Percentiles rank a stretch among this genome's conserved stretches.
These are phyloP conservation scores for Spisula subtruncata DNA, from an alignment of 2,888 invertebrate genomes.

Conservation along the genomic window DNA sequence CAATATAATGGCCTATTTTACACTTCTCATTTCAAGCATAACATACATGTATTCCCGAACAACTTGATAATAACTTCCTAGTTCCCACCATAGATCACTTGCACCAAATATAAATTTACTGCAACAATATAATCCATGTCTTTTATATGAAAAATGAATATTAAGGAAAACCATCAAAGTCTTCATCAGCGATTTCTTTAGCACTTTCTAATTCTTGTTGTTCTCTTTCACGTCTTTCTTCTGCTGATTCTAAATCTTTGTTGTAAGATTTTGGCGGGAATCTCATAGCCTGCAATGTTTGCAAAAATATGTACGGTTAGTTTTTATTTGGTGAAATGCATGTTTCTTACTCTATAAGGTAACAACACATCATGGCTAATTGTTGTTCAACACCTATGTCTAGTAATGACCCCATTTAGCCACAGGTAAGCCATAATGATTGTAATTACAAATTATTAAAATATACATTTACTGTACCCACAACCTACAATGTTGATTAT, in stretches of 20 bases:
- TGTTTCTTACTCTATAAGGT: no score
- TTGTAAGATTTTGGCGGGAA: conserved; percentile 99
- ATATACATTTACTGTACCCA: no score
- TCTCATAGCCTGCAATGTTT: conserved; percentile 95
- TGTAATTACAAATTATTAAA: no score
- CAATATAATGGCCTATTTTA: background rate
- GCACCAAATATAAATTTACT: conserved; percentile 21
- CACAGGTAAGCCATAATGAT: no score
- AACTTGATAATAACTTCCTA: background rate
- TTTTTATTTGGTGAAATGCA: no score
- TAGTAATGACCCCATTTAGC: no score
- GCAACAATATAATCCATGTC: background rate
- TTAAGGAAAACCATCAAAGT: conserved; percentile 89
- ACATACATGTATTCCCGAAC: background rate
- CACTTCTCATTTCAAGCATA: background rate
- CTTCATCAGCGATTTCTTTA: conserved; percentile 99
- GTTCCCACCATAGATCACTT: background rate
- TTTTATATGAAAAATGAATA: background rate
- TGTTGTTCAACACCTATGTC: no score
- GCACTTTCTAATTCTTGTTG: conserved; percentile 99
- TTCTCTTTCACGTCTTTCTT: conserved; percentile 97
- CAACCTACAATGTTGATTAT: no score
- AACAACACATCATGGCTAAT: no score
- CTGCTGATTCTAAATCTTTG: conserved; percentile 98
- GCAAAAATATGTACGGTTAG: background rate